These are phyloP conservation scores for Agrilus planipennis DNA, from an alignment of 1,140 invertebrate species.

Conservation along the genomic window DNA sequence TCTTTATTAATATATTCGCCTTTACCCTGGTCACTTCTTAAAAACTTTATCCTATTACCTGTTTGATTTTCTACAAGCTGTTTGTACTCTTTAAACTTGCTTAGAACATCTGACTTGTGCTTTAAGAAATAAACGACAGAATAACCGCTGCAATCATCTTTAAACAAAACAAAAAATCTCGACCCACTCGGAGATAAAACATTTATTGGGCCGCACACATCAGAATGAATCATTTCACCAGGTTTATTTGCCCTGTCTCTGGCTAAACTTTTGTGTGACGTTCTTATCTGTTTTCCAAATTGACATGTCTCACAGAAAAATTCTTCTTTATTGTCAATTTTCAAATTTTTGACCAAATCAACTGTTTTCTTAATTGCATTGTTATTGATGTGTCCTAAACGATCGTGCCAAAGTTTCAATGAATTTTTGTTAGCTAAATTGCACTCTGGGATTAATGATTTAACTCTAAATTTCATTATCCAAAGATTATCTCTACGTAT, in stretches of 20 bases:
- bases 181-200: slow-evolving; percentile 16
- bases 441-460: too few relatives aligned
- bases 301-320: slow-evolving; percentile 15
- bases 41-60: slow-evolving; percentile 13
- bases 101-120: slow-evolving; percentile 22
- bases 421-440: too few relatives aligned
- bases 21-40: slow-evolving; percentile 23
- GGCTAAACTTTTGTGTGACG: neutral
- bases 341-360: slow-evolving; percentile 8
- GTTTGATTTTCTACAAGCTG: slow-evolving; percentile 8
- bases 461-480: slow-evolving; percentile 10
- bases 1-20: slow-evolving; percentile 12
- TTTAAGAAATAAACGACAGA: slow-evolving; percentile 27
- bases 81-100: slow-evolving; percentile 18
- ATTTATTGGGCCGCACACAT: slow-evolving; percentile 29
- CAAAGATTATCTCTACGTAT: slow-evolving; percentile 7
- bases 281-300: slow-evolving; percentile 17
- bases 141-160: slow-evolving; percentile 21
- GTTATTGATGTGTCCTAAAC: slow-evolving; percentile 22
- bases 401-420: slow-evolving; percentile 14
- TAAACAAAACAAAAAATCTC: slow-evolving; percentile 22
- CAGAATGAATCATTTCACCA: slow-evolving; percentile 24
- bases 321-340: slow-evolving; percentile 1
- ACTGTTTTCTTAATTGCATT: slow-evolving; percentile 9
- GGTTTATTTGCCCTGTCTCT: slow-evolving; percentile 8